phyloP scores from a whole-genome alignment of 2,888 invertebrate genomes.

The Beris morrisii region DNA sequence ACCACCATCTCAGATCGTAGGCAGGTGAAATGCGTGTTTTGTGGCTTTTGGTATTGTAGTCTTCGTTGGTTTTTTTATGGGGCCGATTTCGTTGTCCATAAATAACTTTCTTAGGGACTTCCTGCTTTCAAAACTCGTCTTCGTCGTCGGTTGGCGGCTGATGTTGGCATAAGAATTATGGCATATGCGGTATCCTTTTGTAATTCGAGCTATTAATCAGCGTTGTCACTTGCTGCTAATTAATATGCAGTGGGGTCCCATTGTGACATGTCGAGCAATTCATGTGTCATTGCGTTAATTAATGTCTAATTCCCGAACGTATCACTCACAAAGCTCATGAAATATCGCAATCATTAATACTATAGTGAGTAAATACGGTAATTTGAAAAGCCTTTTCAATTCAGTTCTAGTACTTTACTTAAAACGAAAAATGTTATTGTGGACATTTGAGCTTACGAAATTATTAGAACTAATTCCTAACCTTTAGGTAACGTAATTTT shows the following conservation, averaged over 20 bases:
- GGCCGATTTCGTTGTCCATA: constrained; percentile 11
- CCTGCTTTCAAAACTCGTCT: constrained; percentile 21
- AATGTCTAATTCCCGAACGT: background rate
- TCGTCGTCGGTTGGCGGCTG: constrained; percentile 1
- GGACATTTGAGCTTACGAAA: no score
- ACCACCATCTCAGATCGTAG: constrained; percentile 29
- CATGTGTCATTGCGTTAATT: constrained; percentile 31
- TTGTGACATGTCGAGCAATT: constrained; percentile 25
- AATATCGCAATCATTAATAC: no score
- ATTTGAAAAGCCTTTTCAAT: no score
- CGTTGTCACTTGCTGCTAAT: constrained; percentile 26
- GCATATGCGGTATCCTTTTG: constrained; percentile 32
- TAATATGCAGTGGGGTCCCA: constrained; percentile 20
- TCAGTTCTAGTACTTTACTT: no score
- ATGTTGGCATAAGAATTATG: constrained; percentile 28
- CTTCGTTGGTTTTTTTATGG: no score
- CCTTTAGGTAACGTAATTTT: no score
- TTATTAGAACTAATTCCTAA: no score
- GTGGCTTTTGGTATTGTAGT: constrained; percentile 14
- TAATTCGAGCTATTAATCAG: constrained; percentile 28
- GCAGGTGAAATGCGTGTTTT: constrained; percentile 30
- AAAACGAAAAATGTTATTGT: no score
- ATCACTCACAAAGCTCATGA: no score
- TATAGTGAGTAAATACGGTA: no score
- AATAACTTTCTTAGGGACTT: constrained; percentile 29